Base-by-base conservation (phyloP, 2,797 vertebrate genomes). In the Odontamblyopus rebecca region DNA sequence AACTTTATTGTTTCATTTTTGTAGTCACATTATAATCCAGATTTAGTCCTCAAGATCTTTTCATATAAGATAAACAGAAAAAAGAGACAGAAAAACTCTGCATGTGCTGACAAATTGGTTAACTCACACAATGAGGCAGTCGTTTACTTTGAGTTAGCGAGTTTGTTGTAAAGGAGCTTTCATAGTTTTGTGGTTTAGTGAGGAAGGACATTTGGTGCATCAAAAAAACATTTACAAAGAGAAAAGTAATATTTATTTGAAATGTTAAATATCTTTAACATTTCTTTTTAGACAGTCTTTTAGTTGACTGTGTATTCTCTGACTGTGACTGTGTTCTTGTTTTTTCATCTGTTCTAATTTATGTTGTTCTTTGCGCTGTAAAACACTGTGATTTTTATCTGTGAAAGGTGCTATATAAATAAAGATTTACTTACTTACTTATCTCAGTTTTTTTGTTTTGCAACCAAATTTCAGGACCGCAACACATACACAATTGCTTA, bases 1-100 rank as follows among this genome's bases (percentile, higher is more conserved):
- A 91, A 87, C 84, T 92, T 90, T 89, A 92, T 94, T 94, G 92
- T 94, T 91, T 89, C 63, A 79, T 84, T 88, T 85, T 89, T 81
- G 85, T 86, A 77, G 57, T 80, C 79, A 89, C 80, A 87, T 91
- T 86, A 87, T 91, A 88, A 90, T 93, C 86, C 89, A 72, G 86
- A 92, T 78, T 93, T 90, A 91, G 79, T 80, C 84, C 74, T 51
- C 65, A 75, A 85, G 81, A 89, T 89, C 85, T 84, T 89, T 89
- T 92, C 77, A 88, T 80, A 82, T 73, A 90, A 82, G 81, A 84
- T 91, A 86, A 90, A 92, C 86, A 86, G 84, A 86, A 83, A 65
- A 84, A 83, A 75, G 79, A 70, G 77, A 67, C 61, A 87, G 64
- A 88, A 88, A 73, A 86, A 89, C 88, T 83, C 81, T 86, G 88